These are phyloP conservation scores for Noctilio leporinus DNA, from an alignment of 2,113 vertebrate genomes.

Conservation along the genomic window DNA sequence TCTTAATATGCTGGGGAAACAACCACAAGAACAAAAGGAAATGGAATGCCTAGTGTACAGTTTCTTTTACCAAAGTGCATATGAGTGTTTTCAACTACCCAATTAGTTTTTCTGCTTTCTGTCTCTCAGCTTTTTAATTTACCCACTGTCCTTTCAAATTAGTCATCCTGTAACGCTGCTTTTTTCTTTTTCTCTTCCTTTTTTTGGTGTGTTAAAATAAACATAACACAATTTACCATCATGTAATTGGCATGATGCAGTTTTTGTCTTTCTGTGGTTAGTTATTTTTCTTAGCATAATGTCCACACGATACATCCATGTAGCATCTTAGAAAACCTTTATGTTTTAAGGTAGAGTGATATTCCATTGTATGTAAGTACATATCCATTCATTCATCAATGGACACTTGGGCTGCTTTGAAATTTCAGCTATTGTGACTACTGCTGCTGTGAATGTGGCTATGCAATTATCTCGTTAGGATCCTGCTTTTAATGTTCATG, in stretches of 20 bases:
- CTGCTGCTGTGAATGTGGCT: neutral
- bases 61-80: neutral
- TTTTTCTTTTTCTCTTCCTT: neutral
- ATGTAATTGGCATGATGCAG: neutral
- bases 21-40: neutral
- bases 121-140: neutral
- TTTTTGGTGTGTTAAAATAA: neutral
- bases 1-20: neutral
- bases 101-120: neutral
- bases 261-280: neutral
- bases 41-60: neutral
- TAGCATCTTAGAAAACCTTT: neutral
- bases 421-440: neutral
- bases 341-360: neutral
- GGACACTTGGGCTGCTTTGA: neutral
- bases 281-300: neutral
- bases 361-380: neutral
- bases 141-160: neutral
- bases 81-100: neutral
- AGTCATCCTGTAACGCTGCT: neutral
- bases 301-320: neutral
- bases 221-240: neutral
- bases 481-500: neutral
- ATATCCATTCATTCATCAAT: neutral
- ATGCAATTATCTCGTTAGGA: neutral